Conservation (phyloP, 2,113 vertebrate genomes). For the Psammodynastes pulverulentus region DNA sequence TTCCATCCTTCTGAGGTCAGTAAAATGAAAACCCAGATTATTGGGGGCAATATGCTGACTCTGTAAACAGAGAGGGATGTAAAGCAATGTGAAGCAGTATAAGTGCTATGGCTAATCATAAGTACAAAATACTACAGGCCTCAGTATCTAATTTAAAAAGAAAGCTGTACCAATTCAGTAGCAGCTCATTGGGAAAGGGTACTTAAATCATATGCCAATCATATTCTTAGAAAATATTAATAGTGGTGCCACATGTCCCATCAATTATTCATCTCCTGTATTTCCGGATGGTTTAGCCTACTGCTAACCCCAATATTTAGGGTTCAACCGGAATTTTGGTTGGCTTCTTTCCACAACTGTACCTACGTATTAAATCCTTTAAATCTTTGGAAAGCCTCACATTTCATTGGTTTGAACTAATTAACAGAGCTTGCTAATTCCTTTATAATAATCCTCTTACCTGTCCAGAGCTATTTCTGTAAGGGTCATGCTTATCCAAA, state of each 20-base stretch:
- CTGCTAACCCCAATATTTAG: conserved; percentile 15
- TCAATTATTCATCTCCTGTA: background rate
- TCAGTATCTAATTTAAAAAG: background rate
- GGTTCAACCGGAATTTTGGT: conserved; percentile 21
- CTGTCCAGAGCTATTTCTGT: conserved; percentile 84
- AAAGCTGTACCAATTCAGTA: background rate
- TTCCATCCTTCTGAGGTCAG: no score
- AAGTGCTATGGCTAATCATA: background rate
- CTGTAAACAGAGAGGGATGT: no score
- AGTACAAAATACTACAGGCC: background rate
- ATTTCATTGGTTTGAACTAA: conserved; percentile 66
- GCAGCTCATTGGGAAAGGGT: background rate
- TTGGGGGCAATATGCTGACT: no score
- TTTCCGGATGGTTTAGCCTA: background rate
- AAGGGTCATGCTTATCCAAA: conserved; percentile 67
- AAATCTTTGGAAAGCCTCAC: conserved; percentile 51
- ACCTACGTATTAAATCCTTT: conserved; percentile 58
- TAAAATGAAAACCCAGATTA: no score
- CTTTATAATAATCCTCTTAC: conserved; percentile 90
- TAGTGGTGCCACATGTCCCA: accelerated
- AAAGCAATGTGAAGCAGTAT: no score
- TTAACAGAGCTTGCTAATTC: conserved; percentile 78
- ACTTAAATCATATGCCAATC: background rate
- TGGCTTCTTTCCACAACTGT: conserved; percentile 39
- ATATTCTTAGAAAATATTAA: background rate